These are phyloP conservation scores for Hassar affinis DNA, from an alignment of 2,113 vertebrate genomes.

Conservation along the genomic window DNA sequence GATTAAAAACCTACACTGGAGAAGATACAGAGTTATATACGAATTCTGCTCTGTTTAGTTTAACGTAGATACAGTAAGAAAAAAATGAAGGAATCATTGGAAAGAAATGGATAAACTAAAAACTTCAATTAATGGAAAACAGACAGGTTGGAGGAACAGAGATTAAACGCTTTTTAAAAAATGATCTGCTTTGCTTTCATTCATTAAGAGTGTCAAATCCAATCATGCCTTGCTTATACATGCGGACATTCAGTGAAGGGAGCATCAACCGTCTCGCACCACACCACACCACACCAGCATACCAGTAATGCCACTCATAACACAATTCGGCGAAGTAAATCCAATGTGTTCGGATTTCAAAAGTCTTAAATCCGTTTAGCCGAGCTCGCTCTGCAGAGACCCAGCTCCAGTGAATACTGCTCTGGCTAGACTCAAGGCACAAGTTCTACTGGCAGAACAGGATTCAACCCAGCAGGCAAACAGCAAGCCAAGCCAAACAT, in stretches of 20 bases:
- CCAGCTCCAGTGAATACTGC: not conserved
- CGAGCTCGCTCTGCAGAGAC: slow-evolving; percentile 4
- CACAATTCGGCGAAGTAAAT: slow-evolving; percentile 27
- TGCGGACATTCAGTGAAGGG: not conserved
- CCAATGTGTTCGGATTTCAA: slow-evolving; percentile 18
- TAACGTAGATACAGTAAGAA: not conserved
- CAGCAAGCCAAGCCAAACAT: slow-evolving; percentile 7
- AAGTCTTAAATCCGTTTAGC: not conserved
- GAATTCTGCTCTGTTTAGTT: not conserved
- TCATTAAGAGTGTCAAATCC: not conserved
- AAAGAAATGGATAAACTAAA: not conserved
- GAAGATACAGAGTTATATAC: not conserved
- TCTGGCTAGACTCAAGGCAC: not conserved
- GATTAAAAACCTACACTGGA: not conserved
- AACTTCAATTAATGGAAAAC: not conserved
- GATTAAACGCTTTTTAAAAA: not conserved
- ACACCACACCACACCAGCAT: slow-evolving; percentile 7
- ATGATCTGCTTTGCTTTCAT: not conserved
- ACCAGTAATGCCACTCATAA: slow-evolving; percentile 13
- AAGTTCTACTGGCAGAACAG: slow-evolving; percentile 3
- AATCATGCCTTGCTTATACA: not conserved
- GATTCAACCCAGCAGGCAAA: not conserved
- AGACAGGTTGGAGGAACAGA: not conserved
- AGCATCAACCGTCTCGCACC: not conserved
- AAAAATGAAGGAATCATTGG: not conserved